Conservation (phyloP, 2,797 vertebrate genomes). For the Macroramphosus scolopax region DNA sequence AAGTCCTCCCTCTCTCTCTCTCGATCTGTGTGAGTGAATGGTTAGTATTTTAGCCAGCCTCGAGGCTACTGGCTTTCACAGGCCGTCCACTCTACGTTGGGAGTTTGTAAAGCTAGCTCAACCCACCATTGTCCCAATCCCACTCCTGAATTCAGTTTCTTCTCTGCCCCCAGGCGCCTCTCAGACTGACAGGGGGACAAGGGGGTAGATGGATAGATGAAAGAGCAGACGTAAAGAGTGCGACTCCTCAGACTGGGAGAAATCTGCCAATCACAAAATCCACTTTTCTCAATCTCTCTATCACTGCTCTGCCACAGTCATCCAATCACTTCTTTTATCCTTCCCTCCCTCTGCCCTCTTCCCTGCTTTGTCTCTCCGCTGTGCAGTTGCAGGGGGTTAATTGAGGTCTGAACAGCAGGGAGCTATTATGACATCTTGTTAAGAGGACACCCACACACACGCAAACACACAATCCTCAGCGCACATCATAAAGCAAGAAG, state of each 20-base stretch:
- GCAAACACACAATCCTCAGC: not conserved
- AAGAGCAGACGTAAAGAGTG: too few relatives aligned
- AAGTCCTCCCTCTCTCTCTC: slow-evolving; percentile 22
- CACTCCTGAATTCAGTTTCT: slow-evolving; percentile 67
- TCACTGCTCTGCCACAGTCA: slow-evolving; percentile 34
- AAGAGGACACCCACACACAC: slow-evolving; percentile 35
- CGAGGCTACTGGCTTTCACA: slow-evolving; percentile 60
- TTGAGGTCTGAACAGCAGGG: slow-evolving; percentile 71
- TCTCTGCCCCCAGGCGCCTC: slow-evolving; percentile 68
- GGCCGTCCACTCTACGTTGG: slow-evolving; percentile 60
- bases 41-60: slow-evolving; percentile 62
- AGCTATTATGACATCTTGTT: slow-evolving; percentile 65
- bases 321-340: slow-evolving; percentile 37
- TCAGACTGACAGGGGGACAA: slow-evolving; percentile 49
- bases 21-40: slow-evolving; percentile 37
- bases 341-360: slow-evolving; percentile 21
- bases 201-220: slow-evolving; percentile 62
- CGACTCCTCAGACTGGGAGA: slow-evolving; percentile 40
- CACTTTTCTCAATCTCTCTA: slow-evolving; percentile 47
- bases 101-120: slow-evolving; percentile 69
- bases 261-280: slow-evolving; percentile 55
- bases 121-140: slow-evolving; percentile 65
- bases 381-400: slow-evolving; percentile 71
- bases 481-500: slow-evolving; percentile 24
- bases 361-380: slow-evolving; percentile 38